Base-by-base conservation (phyloP, 2,113 vertebrate species). In the Chaetura pelagica region DNA sequence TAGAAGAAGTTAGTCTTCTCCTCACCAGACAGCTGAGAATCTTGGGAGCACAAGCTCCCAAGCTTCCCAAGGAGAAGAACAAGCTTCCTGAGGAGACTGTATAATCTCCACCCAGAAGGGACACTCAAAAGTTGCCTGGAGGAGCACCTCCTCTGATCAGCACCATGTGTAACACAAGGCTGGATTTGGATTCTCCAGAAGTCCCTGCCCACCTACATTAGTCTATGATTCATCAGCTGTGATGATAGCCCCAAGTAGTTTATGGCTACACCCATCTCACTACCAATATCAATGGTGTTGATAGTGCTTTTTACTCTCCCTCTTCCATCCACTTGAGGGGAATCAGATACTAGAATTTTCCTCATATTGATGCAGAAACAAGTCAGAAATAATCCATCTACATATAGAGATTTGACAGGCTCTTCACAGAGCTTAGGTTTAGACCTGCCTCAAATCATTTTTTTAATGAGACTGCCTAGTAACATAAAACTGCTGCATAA, bases 151-250 rank as follows among this genome's bases (percentile, higher is more conserved):
- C 38, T 44, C 29, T 52, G 10, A 6, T 6, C 40, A 76, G 6
- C 1, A 1, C 12, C 29, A 16, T 3, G 1, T 0, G 13, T 35
- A 78, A 57, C 42, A 42, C 0, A 1, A 73, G 23, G 13, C 11
- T 57, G 67, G 21, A 42, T 16, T 6, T 30, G 32, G 22, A 44
- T 26, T 27, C 35, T 52, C 19, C 55, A 55, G 26, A 73, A 84
- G 46, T 3, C 32, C 23, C 54, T 61, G 19, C 23, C 63, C 48
- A 12, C 7, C 44, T 40, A 3, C 1, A 2, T 3, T 4, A 35
- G 17, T 10, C n/a, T 26, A 46, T 13, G 40, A 51, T 16, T 58
- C 16, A 61, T 7, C 29, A 73, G 35, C 30, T 58, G 10, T 19
- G 20, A 54, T 35, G 12, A 18, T 7, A 7, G 1, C 27, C 11